A percentile compares a stretch with the other conserved stretches of the same genome.
Conservation (phyloP, 2,888 invertebrate species). For the Philopedon plagiatum region DNA sequence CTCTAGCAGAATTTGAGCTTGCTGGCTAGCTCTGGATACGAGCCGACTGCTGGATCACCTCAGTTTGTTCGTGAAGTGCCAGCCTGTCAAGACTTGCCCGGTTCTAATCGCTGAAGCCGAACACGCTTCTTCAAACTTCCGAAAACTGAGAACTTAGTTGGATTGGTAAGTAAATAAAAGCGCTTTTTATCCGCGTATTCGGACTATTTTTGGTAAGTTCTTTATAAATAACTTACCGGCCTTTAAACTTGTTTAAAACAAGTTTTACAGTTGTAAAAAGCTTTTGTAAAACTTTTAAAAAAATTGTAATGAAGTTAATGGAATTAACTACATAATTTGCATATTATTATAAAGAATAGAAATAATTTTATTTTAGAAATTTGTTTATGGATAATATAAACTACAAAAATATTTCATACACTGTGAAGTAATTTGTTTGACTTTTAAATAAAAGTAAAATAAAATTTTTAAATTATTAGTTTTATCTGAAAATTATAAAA, state of each 20-base stretch:
- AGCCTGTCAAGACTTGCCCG: conserved; percentile 27
- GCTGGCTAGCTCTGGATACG: conserved; percentile 43
- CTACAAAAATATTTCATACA: not conserved
- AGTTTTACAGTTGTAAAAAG: not conserved
- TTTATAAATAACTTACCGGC: not conserved
- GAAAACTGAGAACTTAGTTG: conserved; percentile 24
- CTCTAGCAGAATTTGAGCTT: conserved; percentile 42
- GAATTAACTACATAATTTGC: no score
- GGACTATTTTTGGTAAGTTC: not conserved
- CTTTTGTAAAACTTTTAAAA: not conserved
- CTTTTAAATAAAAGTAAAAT: not conserved
- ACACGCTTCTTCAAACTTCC: conserved; percentile 30
- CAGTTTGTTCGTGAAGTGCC: conserved; percentile 47
- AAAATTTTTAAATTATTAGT: not conserved
- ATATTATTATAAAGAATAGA: no score
- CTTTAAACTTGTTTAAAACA: not conserved
- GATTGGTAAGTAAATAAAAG: conserved; percentile 24
- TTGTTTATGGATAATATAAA: no score
- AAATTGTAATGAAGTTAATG: no score
- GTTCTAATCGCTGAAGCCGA: conserved; percentile 14
- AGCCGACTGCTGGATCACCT: conserved; percentile 44
- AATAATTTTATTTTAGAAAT: no score
- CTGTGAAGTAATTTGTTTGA: not conserved
- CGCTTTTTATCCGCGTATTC: conserved; percentile 13
- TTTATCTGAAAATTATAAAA: not conserved